Conservation (phyloP, 2,113 vertebrate species). For the Bos javanicus region DNA sequence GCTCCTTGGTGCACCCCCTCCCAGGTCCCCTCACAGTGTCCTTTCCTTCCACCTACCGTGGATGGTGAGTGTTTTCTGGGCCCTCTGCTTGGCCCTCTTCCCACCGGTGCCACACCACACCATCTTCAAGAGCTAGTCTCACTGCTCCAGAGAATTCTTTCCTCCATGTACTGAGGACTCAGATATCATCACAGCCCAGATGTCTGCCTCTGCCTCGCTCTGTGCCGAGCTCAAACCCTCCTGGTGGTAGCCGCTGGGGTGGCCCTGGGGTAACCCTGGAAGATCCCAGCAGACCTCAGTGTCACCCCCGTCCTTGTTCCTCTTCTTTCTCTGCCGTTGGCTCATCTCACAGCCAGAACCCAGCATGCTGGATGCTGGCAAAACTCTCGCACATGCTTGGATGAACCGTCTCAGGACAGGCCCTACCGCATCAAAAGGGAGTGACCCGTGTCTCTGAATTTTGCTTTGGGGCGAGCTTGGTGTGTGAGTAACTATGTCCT, state of each 20-base stretch:
- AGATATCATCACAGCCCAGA: neutral
- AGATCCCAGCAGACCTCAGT: neutral
- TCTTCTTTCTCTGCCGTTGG: accelerated
- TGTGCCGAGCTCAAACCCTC: accelerated
- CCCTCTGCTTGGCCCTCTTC: neutral
- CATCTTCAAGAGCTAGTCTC: neutral
- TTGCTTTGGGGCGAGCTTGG: neutral
- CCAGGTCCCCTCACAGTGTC: accelerated
- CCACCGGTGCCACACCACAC: neutral
- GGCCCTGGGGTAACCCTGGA: neutral
- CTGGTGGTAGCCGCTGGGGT: accelerated
- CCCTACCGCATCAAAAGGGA: neutral
- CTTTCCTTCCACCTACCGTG: too few species aligned
- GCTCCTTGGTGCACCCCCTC: accelerated
- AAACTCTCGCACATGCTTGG: neutral
- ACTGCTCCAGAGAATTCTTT: neutral
- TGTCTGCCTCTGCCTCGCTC: neutral
- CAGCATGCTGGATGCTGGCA: neutral
- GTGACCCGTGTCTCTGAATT: neutral
- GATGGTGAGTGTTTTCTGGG: neutral
- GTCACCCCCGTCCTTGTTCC: accelerated
- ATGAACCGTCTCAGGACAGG: neutral
- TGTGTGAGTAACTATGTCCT: neutral
- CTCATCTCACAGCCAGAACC: neutral
- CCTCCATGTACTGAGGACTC: neutral